phyloP scores from a whole-genome alignment of 2,888 invertebrate genomes.

The Acholoe squamosa region DNA sequence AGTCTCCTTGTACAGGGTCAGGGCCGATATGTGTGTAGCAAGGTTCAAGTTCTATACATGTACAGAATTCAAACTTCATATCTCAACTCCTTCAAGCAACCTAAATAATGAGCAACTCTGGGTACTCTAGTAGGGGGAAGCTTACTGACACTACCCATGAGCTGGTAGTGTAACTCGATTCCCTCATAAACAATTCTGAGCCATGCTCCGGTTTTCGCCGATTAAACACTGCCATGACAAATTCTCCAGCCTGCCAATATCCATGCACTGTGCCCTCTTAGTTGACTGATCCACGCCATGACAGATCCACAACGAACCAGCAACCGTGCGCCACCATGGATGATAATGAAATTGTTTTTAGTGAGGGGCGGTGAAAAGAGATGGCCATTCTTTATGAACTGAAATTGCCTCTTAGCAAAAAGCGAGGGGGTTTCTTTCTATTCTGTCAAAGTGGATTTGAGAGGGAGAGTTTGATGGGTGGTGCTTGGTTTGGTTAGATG shows the following conservation, averaged over 20 bases:
- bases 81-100: no score
- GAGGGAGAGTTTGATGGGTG: not conserved
- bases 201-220: not conserved
- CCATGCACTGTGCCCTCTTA: not conserved
- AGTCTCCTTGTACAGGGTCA: no score
- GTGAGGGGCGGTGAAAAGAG: constrained; percentile 31
- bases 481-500: no score
- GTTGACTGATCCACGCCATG: not conserved
- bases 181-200: constrained; percentile 4
- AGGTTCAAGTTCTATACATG: no score
- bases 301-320: constrained; percentile 7
- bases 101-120: no score
- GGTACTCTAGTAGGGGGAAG: no score
- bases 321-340: not conserved
- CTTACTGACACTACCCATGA: no score
- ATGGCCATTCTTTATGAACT: not conserved
- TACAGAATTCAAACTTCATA: no score
- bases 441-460: not conserved
- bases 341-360: constrained; percentile 20
- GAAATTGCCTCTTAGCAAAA: constrained; percentile 12
- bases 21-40: no score
- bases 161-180: not conserved
- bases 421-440: not conserved
- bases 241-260: not conserved
- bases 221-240: constrained; percentile 1